Percentiles rank a stretch among this genome's conserved stretches.
Evolutionary conservation across 2,113 vertebrate species (phyloP).

Genomic region (Donacobius atricapilla): DNA sequence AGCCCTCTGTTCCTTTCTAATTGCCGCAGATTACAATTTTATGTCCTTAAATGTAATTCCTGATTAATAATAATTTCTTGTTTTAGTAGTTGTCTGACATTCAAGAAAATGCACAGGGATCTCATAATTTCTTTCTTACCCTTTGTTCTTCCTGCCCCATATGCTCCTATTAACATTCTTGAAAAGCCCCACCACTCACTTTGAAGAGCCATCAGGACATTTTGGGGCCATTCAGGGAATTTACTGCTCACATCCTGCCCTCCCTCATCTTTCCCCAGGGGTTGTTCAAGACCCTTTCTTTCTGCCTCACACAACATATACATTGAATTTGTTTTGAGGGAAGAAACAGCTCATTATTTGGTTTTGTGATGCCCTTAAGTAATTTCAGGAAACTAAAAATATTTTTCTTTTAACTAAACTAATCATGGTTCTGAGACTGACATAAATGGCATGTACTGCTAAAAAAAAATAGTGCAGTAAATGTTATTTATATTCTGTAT

Average conservation of each 20-base stretch:
- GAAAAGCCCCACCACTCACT: neutral
- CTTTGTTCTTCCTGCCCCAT: neutral
- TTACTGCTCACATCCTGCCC: neutral
- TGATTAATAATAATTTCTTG: neutral
- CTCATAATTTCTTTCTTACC: neutral
- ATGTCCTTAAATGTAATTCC: neutral
- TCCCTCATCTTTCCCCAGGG: neutral
- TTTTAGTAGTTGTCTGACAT: neutral
- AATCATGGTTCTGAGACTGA: neutral
- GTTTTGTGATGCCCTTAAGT: neutral
- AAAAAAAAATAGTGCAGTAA: neutral
- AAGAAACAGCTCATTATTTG: neutral
- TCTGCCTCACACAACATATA: neutral
- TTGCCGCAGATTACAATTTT: neutral
- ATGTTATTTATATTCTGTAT: neutral
- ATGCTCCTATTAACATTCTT: neutral
- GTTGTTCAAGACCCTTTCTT: neutral
- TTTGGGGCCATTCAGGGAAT: neutral
- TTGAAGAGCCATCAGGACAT: neutral
- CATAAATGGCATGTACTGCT: neutral
- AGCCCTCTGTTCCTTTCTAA: neutral
- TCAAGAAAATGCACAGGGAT: neutral
- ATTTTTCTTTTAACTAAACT: neutral
- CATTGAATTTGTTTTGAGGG: neutral
- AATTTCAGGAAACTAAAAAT: neutral